Base-by-base conservation (phyloP, 30 jellyfish, hydroid and myxozoan genomes). In the Mastigias papua region DNA sequence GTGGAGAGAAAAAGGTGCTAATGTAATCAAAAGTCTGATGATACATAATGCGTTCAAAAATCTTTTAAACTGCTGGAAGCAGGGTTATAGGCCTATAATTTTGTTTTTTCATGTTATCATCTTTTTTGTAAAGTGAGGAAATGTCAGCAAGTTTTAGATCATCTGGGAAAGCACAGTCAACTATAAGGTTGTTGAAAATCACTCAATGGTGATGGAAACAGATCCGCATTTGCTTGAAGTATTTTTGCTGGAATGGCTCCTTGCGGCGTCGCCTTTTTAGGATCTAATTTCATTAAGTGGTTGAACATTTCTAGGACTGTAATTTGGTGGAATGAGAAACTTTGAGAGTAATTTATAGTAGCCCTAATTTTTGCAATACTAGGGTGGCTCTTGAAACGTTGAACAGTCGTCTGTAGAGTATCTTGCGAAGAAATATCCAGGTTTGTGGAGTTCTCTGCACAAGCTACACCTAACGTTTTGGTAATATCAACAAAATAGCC, bases 111-210 rank as follows among this genome's bases (percentile, higher is more conserved):
- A 70, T 73, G 13, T 73, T 73, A 25, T 66, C 78, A 28, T 66
- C 48, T 25, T 20, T 66, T 46, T 66, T 66, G 78, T 66, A 20
- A 66, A 66, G 78, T 31, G 78, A 66, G 31, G 48, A 66, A 25
- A 66, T 66, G 48, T 28, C 78, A 7, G 78, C 48, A 66, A 66
- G 48, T 66, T 66, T 10, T 10, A 66, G 84, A 28, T 73, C 73
- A 46, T 42, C 84, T 73, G 19, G 84, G 48, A 46, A 73, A 46
- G 1, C 23, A 57, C 69, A 4, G 2, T 57, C 69, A 16, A 57
- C 30, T 57, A 23, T 22, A 57, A 57, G 69, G 23, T 57, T 57
- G 4, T 23, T 57, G 30, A 57, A 57, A 7, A 57, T 57, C 69
- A 3, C 22, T 57, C 69, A 57, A 22, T 19, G 30, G 7, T 57